These are phyloP conservation scores for Microplitis mediator DNA, from an alignment of 1,140 invertebrate genomes.

Conservation along the genomic window DNA sequence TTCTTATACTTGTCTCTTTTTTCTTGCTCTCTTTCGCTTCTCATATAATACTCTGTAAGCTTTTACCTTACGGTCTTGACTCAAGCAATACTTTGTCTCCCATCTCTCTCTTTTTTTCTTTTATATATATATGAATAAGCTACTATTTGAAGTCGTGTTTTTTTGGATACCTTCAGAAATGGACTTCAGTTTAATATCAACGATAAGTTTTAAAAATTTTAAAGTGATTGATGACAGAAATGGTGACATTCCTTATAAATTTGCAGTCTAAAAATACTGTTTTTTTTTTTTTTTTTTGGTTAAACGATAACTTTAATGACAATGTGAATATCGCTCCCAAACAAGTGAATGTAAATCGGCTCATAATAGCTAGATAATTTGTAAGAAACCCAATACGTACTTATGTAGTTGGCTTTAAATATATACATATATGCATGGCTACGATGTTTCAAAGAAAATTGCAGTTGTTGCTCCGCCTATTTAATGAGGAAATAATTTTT, in stretches of 20 bases:
- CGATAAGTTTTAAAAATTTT: no score
- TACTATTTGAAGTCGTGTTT: conserved; percentile 39
- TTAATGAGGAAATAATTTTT: background rate
- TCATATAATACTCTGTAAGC: conserved; percentile 34
- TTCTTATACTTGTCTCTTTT: conserved; percentile 27
- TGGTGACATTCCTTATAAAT: no score
- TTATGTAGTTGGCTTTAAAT: conserved; percentile 1
- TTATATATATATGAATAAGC: conserved; percentile 41
- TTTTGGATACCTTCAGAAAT: no score
- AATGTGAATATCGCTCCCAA: background rate
- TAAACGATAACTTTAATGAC: background rate
- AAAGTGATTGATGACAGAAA: no score
- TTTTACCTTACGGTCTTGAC: conserved; percentile 32
- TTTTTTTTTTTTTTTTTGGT: background rate
- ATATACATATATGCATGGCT: background rate
- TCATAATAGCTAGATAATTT: conserved; percentile 32
- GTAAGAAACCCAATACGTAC: conserved; percentile 17
- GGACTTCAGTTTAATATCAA: no score
- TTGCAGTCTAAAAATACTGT: no score
- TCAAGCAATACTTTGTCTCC: conserved; percentile 28
- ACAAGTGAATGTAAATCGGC: background rate
- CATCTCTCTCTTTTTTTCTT: conserved; percentile 32
- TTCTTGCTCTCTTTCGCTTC: background rate
- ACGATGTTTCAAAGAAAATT: conserved; percentile 2
- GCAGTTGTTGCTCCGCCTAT: conserved; percentile 5